phyloP scores from a whole-genome alignment of 2,888 invertebrate genomes.

The Brachyptera putata region DNA sequence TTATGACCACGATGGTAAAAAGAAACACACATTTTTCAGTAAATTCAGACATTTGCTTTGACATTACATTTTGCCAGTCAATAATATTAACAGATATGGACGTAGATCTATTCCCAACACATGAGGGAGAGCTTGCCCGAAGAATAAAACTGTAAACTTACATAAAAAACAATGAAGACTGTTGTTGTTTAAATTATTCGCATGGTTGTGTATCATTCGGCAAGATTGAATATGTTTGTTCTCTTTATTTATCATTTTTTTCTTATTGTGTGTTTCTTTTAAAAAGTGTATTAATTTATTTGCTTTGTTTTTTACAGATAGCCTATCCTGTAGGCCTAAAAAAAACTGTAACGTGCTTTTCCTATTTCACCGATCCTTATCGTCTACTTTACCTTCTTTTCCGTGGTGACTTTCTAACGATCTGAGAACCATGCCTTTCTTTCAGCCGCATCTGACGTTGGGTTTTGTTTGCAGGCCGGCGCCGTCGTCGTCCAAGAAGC shows the following conservation, averaged over 20 bases:
- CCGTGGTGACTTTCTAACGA: neutral
- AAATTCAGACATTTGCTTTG: neutral
- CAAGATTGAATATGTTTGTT: neutral
- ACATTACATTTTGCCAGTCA: too few species aligned
- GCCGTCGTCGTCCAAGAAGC: neutral
- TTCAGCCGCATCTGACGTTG: neutral
- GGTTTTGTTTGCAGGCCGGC: neutral
- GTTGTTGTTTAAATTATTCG: neutral
- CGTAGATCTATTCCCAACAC: too few species aligned
- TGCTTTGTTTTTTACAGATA: constrained; percentile 32
- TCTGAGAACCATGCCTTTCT: neutral
- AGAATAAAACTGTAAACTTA: too few species aligned
- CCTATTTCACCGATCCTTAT: constrained; percentile 2
- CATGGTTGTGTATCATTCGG: neutral
- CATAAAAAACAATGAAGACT: too few species aligned
- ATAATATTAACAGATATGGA: too few species aligned
- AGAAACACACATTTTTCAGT: neutral
- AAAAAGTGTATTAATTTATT: constrained; percentile 30
- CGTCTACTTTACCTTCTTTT: neutral
- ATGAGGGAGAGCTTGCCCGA: too few species aligned
- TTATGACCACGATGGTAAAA: too few species aligned
- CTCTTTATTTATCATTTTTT: neutral
- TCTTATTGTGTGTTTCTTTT: constrained; percentile 23
- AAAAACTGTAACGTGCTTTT: constrained; percentile 13
- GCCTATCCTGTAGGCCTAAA: constrained; percentile 20